Conservation (phyloP, 2,888 invertebrate species). For the Polylopha cassiicola region DNA sequence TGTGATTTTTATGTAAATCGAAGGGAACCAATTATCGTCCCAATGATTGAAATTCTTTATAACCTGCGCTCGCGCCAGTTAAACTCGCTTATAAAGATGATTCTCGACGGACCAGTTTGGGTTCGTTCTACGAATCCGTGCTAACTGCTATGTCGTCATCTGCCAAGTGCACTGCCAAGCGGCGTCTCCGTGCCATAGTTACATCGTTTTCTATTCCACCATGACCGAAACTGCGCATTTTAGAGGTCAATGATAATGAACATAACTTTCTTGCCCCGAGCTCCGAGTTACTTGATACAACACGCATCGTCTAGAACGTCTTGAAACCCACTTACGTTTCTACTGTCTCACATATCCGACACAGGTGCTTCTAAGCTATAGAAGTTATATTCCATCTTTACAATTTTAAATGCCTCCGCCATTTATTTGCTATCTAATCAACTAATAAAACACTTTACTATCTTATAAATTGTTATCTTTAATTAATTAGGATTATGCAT, state of each 20-base stretch:
- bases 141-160: no score
- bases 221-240: constrained; percentile 28
- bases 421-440: not conserved
- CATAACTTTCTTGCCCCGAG: constrained; percentile 39
- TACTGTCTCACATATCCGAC: constrained; percentile 3
- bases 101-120: no score
- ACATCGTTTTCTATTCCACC: no score
- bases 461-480: constrained; percentile 2
- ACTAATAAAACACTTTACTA: not conserved
- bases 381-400: not conserved
- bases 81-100: no score
- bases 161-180: no score
- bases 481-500: constrained; percentile 19
- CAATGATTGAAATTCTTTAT: no score
- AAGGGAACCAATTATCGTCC: no score
- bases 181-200: no score
- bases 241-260: constrained; percentile 56
- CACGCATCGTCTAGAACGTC: constrained; percentile 43
- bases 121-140: no score
- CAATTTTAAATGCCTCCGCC: not conserved
- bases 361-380: constrained; percentile 3
- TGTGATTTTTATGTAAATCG: no score
- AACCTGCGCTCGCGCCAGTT: no score
- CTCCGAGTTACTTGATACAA: constrained; percentile 35
- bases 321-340: constrained; percentile 45